Conservation (phyloP, 1,140 invertebrate genomes). For the Pygmarrhopalites habei region DNA sequence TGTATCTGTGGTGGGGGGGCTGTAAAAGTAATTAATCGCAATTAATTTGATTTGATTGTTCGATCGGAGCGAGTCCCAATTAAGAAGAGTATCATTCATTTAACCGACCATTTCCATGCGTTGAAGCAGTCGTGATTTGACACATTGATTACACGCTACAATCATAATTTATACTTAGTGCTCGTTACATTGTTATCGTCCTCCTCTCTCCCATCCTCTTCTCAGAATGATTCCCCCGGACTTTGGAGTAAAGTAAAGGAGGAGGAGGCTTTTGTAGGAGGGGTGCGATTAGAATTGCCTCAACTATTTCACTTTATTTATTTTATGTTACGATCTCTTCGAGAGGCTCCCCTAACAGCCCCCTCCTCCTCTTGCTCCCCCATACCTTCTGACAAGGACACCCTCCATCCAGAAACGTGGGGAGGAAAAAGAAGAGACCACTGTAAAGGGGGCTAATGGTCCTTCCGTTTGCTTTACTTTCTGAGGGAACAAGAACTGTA, state of each 20-base stretch:
- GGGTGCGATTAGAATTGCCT: background rate
- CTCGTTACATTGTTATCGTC: background rate
- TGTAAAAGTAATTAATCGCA: slow-evolving; percentile 9
- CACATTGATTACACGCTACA: slow-evolving; percentile 19
- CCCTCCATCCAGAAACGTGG: no score
- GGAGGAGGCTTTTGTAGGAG: background rate
- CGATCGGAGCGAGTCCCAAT: slow-evolving; percentile 5
- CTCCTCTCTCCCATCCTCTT: background rate
- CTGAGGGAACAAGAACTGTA: no score
- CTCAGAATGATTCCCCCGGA: background rate
- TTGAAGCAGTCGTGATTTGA: slow-evolving; percentile 20
- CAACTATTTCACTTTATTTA: no score
- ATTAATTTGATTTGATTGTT: slow-evolving; percentile 7
- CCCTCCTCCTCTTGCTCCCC: background rate
- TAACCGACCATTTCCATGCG: slow-evolving; percentile 19
- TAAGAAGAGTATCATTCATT: slow-evolving; percentile 8
- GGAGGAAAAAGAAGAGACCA: no score
- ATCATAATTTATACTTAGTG: slow-evolving; percentile 24
- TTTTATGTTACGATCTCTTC: no score
- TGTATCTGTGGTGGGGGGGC: no score
- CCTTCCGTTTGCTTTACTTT: no score
- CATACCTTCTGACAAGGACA: no score
- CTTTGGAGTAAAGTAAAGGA: background rate
- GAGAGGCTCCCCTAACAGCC: no score
- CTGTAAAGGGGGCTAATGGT: no score